phyloP scores from a whole-genome alignment of 2,888 invertebrate species.

The Synergus gifuensis region DNA sequence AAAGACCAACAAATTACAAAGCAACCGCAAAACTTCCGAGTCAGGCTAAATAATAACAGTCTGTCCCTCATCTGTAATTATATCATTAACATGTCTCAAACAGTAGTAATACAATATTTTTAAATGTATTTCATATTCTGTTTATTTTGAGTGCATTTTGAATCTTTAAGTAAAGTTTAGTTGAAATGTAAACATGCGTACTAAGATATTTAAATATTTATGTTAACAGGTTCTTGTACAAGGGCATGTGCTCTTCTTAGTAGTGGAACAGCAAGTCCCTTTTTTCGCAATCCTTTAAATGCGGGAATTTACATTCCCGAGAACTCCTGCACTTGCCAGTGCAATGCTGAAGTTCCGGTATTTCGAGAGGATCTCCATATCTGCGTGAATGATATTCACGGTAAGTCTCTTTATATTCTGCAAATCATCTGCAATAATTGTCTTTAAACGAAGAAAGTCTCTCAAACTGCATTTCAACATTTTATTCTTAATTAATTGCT shows the following conservation, averaged over 20 bases:
- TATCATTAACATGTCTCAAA: too few species aligned
- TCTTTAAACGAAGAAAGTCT: not conserved
- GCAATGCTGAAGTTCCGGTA: conserved; percentile 86
- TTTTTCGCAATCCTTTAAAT: conserved; percentile 78
- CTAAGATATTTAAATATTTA: not conserved
- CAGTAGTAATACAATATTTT: too few species aligned
- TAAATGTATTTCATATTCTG: not conserved
- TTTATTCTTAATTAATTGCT: not conserved
- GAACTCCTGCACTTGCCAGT: conserved; percentile 86
- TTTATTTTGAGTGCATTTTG: not conserved
- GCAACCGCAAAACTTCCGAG: not conserved
- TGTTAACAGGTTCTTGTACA: conserved; percentile 75
- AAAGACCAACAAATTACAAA: not conserved
- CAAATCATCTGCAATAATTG: conserved; percentile 38
- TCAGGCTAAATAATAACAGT: not conserved
- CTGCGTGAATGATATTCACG: conserved; percentile 92
- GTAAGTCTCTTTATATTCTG: conserved; percentile 78
- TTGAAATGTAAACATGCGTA: not conserved
- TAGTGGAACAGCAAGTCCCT: conserved; percentile 82
- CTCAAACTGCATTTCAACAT: not conserved
- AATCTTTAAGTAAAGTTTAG: not conserved
- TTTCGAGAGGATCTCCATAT: conserved; percentile 91
- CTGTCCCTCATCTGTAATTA: not conserved
- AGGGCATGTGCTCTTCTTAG: conserved; percentile 84
- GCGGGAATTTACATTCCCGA: conserved; percentile 71